Percentiles rank a stretch among this genome's conserved stretches.
These are phyloP conservation scores for Armadillidium nasatum DNA, from an alignment of 1,140 invertebrate genomes.

Conservation along the genomic window DNA sequence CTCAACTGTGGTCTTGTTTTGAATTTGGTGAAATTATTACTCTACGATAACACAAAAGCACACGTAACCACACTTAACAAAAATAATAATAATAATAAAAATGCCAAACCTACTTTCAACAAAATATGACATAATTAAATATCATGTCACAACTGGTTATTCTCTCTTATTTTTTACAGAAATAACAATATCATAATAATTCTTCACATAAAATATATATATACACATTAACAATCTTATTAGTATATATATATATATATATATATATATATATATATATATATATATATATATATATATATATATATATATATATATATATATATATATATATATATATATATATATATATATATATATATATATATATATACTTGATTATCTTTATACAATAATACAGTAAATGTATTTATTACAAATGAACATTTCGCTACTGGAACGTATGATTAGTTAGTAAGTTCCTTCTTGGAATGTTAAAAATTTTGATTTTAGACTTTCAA, in stretches of 20 bases:
- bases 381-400: not conserved
- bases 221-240: no score
- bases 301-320: not conserved
- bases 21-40: no score
- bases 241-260: no score
- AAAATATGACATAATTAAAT: no score
- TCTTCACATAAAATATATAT: no score
- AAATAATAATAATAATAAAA: no score
- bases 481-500: conserved; percentile 19
- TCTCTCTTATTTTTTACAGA: not conserved
- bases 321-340: not conserved
- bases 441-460: not conserved
- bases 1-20: no score
- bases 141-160: not conserved
- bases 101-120: no score
- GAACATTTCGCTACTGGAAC: not conserved
- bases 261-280: not conserved
- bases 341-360: conserved; percentile 1
- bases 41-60: no score
- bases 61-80: no score
- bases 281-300: conserved; percentile 15
- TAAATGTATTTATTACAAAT: no score
- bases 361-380: not conserved
- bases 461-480: not conserved
- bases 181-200: not conserved